Evolutionary conservation across 2,797 vertebrate species (phyloP).

Genomic region (Rallus crepitans): DNA sequence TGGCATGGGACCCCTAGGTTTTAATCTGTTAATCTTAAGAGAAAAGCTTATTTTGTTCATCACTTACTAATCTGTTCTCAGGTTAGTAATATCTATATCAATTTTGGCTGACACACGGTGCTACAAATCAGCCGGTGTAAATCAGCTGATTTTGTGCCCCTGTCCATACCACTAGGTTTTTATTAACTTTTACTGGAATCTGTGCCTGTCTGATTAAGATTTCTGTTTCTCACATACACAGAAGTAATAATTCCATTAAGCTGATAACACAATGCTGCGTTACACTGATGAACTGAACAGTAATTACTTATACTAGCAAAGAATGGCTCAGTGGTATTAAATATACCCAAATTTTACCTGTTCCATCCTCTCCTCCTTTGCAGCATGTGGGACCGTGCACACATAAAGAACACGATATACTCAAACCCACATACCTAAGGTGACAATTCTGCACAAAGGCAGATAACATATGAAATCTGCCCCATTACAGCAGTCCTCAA

Average conservation of each 20-base stretch:
- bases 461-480: neutral
- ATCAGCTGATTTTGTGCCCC: neutral
- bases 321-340: neutral
- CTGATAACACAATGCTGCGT: neutral
- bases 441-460: neutral
- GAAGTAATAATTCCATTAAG: neutral
- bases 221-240: neutral
- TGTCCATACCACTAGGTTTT: neutral
- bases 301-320: neutral
- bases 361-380: neutral
- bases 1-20: neutral
- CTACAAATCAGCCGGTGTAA: neutral
- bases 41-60: neutral
- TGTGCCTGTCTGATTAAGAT: neutral
- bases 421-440: neutral
- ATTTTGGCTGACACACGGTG: neutral
- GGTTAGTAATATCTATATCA: neutral
- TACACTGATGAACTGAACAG: neutral
- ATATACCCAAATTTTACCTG: neutral
- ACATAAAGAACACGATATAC: neutral
- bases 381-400: neutral
- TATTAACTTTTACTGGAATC: neutral
- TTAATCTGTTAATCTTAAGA: neutral
- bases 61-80: neutral
- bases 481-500: neutral